phyloP scores from a whole-genome alignment of 2,797 vertebrate genomes.

The Acanthopagrus latus region DNA sequence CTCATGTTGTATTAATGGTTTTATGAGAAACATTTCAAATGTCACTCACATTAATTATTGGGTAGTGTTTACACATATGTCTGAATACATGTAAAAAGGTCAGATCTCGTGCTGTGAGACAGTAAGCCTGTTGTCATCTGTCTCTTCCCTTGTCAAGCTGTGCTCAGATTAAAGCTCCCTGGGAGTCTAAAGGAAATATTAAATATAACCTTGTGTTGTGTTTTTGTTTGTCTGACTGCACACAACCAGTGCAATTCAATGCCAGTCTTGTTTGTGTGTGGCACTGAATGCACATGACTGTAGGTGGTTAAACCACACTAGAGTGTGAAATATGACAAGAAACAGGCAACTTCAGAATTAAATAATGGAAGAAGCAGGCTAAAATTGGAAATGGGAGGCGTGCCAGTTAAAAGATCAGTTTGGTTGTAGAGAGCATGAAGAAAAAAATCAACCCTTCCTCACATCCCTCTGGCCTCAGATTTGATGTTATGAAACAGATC shows the following conservation, averaged over 20 bases:
- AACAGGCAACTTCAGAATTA: not conserved
- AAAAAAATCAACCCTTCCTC: not conserved
- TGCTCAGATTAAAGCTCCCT: constrained; percentile 7
- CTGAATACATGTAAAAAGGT: constrained; percentile 15
- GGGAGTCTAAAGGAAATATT: constrained; percentile 8
- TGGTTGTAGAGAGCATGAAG: constrained; percentile 15
- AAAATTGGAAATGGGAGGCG: constrained; percentile 4
- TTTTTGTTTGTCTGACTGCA: not conserved
- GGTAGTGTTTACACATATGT: not conserved
- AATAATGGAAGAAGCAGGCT: not conserved
- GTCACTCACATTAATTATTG: constrained; percentile 7
- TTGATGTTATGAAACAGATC: constrained; percentile 22
- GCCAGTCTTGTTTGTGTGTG: not conserved
- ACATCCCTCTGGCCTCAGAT: constrained; percentile 25
- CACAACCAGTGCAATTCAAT: constrained; percentile 1
- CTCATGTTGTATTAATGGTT: constrained; percentile 16
- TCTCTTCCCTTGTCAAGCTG: not conserved
- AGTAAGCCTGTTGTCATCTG: constrained; percentile 1
- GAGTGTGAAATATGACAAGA: constrained; percentile 16
- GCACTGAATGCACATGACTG: not conserved
- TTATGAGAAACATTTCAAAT: not conserved
- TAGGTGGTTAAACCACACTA: not conserved
- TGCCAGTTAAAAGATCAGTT: constrained; percentile 26
- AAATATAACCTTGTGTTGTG: not conserved
- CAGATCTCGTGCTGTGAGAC: constrained; percentile 4